Evolutionary conservation across 2,113 vertebrate species (phyloP).

Genomic region (Anseranas semipalmata): DNA sequence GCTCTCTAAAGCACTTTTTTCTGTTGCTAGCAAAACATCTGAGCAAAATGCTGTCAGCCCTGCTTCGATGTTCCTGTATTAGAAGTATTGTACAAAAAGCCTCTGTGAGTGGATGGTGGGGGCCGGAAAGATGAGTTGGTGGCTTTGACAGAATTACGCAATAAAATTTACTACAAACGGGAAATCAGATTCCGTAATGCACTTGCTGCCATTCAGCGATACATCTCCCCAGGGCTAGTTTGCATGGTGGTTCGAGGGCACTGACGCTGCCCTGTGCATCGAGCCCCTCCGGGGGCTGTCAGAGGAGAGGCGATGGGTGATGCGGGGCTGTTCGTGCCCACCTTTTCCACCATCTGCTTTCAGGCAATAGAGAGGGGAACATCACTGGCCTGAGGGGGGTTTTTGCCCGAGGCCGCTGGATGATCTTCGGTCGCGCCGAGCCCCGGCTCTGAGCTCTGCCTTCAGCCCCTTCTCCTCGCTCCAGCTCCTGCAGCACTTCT

Average conservation of each 20-base stretch:
- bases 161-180: background rate
- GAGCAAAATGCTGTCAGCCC: background rate
- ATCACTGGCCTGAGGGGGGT: conserved; percentile 11
- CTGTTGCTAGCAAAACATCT: background rate
- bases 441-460: background rate
- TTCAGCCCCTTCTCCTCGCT: background rate
- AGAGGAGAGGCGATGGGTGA: background rate
- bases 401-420: conserved; percentile 36
- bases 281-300: background rate
- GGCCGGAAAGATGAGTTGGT: background rate
- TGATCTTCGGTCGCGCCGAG: background rate
- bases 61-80: background rate
- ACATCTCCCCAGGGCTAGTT: fast-evolving
- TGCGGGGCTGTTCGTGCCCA: conserved; percentile 11
- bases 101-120: background rate
- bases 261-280: fast-evolving
- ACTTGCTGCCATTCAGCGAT: background rate
- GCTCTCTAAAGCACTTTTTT: background rate
- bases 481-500: background rate
- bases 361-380: conserved; percentile 19
- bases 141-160: background rate
- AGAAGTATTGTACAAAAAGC: background rate
- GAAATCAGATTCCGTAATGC: background rate
- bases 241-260: background rate
- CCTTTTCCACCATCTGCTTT: conserved; percentile 57